A percentile compares a stretch with the other conserved stretches of the same genome.
Conservation (phyloP, 2,113 vertebrate species). For the Sitta europaea region DNA sequence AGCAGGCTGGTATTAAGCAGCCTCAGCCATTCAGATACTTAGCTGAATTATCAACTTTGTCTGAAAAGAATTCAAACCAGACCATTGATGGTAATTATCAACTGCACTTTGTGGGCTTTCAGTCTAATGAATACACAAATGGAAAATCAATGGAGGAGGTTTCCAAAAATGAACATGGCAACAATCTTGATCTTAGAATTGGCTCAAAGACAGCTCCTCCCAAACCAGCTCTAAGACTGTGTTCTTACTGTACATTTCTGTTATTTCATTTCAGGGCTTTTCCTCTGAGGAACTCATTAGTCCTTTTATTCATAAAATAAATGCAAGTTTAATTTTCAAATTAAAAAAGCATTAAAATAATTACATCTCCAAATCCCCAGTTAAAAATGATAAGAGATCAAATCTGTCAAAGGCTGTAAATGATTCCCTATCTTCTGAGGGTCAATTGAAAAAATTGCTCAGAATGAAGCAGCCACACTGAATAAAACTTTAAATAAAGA, state of each 20-base stretch:
- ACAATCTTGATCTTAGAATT: constrained; percentile 32
- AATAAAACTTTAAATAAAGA: constrained; percentile 23
- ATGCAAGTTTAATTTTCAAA: constrained; percentile 16
- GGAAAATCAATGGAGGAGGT: constrained; percentile 55
- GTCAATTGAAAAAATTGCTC: neutral
- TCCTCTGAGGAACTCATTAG: neutral
- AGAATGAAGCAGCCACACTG: neutral
- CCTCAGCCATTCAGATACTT: constrained; percentile 21
- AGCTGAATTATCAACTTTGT: constrained; percentile 31
- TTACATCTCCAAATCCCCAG: neutral
- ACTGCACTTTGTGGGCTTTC: constrained; percentile 45
- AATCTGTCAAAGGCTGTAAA: neutral
- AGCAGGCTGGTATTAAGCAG: constrained; percentile 31
- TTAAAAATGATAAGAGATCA: neutral
- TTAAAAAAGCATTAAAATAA: neutral
- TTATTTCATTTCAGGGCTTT: neutral
- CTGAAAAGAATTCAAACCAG: constrained; percentile 35
- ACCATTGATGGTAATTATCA: constrained; percentile 58
- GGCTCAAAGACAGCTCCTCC: constrained; percentile 36
- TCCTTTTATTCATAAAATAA: neutral
- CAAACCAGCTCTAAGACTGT: neutral
- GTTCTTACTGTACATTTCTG: neutral
- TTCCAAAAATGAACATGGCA: constrained; percentile 54
- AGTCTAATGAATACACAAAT: constrained; percentile 57
- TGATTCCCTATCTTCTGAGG: neutral